Base-by-base conservation (phyloP, 1,140 invertebrate species). In the Geopemphigus sp. region DNA sequence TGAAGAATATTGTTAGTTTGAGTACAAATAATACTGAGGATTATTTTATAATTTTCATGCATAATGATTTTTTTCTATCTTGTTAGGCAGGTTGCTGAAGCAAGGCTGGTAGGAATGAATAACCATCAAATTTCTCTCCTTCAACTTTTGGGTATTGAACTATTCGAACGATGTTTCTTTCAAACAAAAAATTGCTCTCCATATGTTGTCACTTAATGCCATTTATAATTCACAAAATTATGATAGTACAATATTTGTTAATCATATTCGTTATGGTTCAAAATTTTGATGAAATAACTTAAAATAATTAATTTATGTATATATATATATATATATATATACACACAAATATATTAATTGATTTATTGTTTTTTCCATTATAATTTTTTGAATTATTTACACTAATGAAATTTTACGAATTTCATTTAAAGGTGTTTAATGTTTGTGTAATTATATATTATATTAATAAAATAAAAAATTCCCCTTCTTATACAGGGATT, bases 31-130 rank as follows among this genome's bases (percentile, higher is more conserved):
- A 76, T 57, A 76, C 29, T 39, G 26, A 57, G 29, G 54, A 50
- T 78, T 76, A 11, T 61, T 78, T 61, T 78, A 19, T 47, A 8
- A 63, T 63, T 39, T 76, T 78, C 12, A 78, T 78, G 57, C 56
- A 78, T 78, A 78, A 78, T 78, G 39, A 78, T 78, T 78, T 45
- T 78, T 78, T 78, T 78, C 22, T 78, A 78, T 78, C 74, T 78
- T 78, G 74, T 78, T 78, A 78, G 74, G 74, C 22, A 78, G 39
- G 56, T 78, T 78, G 57, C 74, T 78, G 74, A 78, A 78, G 57
- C 57, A 5, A 78, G 74, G 22, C 74, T 78, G 56, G 54, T 76
- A 76, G 74, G 74, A 78, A 78, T 78, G 57, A 78, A 78, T 78
- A 78, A 78, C 74, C 56, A 78, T 63, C 74, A 78, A 63, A 78